Percentiles rank a stretch among this genome's conserved stretches.
Conservation (phyloP, 2,113 vertebrate species). For the Rhinoderma darwinii region DNA sequence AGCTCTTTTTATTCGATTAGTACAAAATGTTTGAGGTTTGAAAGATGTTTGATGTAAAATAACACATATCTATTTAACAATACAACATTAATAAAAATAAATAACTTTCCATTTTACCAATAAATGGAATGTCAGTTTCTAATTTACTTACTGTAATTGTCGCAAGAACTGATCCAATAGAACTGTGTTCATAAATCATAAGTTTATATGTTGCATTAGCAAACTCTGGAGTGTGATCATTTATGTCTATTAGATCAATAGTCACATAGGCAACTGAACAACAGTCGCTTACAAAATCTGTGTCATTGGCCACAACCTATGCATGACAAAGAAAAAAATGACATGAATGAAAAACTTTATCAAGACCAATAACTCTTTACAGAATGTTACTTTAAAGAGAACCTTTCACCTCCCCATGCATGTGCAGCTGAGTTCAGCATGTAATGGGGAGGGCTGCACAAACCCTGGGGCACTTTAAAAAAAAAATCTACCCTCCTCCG, state of each 20-base stretch:
- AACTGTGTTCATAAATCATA: conserved; percentile 75
- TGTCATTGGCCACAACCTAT: conserved; percentile 86
- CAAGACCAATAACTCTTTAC: too few species aligned
- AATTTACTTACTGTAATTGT: conserved; percentile 76
- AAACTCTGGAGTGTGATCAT: conserved; percentile 87
- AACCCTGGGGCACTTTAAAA: too few species aligned
- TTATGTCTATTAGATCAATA: conserved; percentile 80
- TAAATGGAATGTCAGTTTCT: background rate
- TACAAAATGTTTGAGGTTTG: too few species aligned
- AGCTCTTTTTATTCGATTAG: too few species aligned
- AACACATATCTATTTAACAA: too few species aligned
- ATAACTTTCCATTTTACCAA: background rate
- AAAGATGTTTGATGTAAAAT: too few species aligned
- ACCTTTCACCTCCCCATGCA: too few species aligned
- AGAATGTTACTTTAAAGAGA: too few species aligned
- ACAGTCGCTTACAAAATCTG: background rate
- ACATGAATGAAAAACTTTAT: background rate
- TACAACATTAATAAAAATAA: too few species aligned
- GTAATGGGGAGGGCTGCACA: too few species aligned
- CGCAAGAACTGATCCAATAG: conserved; percentile 63
- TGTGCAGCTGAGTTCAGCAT: too few species aligned
- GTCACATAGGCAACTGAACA: conserved; percentile 76
- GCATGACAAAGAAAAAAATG: conserved; percentile 38
- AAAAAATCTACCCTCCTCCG: too few species aligned
- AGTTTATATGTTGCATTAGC: conserved; percentile 70